Evolutionary conservation across 2,888 invertebrate genomes (phyloP), one percentile per base, ranked within the genome.

Genomic region (Gandaritis pyraliata): DNA sequence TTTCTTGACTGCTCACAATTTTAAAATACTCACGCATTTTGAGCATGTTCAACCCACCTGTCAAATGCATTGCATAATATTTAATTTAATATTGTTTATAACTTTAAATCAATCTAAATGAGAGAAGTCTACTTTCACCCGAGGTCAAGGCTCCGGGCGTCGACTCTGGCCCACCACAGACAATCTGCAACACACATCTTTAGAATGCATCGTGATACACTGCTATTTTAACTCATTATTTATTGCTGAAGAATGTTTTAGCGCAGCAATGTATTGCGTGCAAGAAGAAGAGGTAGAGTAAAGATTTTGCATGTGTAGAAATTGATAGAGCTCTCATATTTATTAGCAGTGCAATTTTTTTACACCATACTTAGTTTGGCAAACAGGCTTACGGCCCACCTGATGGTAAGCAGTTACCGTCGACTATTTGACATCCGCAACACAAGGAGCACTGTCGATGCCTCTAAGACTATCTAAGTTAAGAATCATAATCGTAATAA

Each of bases 91-190:
- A 4, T n/a, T 51, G 12, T 23, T 15, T 41, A 8, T 4, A 15
- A 15, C 41, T 46, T 16, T 61, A 48, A 36, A 54, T 54, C 54
- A 54, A 13, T 30, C 23, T 13, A n/a, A 43, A 47, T 50, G 45
- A 45, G 38, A 49, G 23, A 48, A 30, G 30, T 47, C 33, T 41
- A 49, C 86, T 85, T 87, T 87, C 87, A 79, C 88, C 82, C 64
- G 66, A 82, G 86, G 83, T 86, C 85, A 86, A 85, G 84, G 85
- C 79, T 73, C 74, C 73, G 83, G 83, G 79, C 84, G 73, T 71
- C 76, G 82, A 83, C 82, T 71, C 69, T 58, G 45, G 50, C 49
- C 43, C 52, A 39, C 52, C 49, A 61, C 36, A 18, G 54, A 49
- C n/a, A 48, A 55, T 50, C 51, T 46, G 23, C 54, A 43, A 43